phyloP scores from a whole-genome alignment of 1,140 invertebrate species.

The Calephelis virginiensis region DNA sequence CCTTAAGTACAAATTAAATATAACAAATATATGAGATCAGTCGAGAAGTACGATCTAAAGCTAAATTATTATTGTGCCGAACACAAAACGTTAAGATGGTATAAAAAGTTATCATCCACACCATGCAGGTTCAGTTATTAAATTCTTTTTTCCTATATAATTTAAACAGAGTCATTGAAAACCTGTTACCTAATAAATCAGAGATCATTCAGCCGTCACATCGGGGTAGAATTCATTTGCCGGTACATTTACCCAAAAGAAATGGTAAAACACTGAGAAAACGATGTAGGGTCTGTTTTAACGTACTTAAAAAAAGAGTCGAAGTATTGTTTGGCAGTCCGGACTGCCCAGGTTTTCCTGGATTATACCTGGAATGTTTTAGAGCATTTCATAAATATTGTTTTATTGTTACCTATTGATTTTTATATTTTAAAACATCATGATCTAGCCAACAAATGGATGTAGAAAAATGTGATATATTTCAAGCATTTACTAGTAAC shows the following conservation, averaged over 20 bases:
- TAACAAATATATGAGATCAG: slow-evolving; percentile 16
- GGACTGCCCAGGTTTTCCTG: slow-evolving; percentile 13
- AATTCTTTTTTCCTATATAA: slow-evolving; percentile 18
- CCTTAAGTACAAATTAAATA: slow-evolving; percentile 11
- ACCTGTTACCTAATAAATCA: slow-evolving; percentile 17
- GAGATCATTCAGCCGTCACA: slow-evolving; percentile 8
- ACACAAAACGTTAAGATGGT: slow-evolving; percentile 9
- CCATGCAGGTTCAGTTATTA: slow-evolving; percentile 6
- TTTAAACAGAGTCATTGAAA: slow-evolving; percentile 16
- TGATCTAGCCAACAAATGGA: not conserved
- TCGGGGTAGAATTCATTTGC: slow-evolving; percentile 11
- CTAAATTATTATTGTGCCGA: slow-evolving; percentile 13
- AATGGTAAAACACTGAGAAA: slow-evolving; percentile 18
- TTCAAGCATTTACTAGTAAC: slow-evolving; percentile 11
- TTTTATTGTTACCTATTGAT: slow-evolving; percentile 2
- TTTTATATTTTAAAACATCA: slow-evolving; percentile 9
- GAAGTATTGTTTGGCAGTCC: slow-evolving; percentile 14
- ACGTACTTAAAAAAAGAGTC: slow-evolving; percentile 19
- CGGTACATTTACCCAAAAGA: slow-evolving; percentile 17
- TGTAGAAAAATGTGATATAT: slow-evolving; percentile 3
- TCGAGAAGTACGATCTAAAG: slow-evolving; percentile 10
- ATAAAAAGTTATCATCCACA: slow-evolving; percentile 8
- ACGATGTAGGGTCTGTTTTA: slow-evolving; percentile 18
- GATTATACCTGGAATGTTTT: slow-evolving; percentile 15
- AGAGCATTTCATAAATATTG: slow-evolving; percentile 15